Base-by-base conservation (phyloP, 2,797 vertebrate genomes). In the Sebastes trivittatus region DNA sequence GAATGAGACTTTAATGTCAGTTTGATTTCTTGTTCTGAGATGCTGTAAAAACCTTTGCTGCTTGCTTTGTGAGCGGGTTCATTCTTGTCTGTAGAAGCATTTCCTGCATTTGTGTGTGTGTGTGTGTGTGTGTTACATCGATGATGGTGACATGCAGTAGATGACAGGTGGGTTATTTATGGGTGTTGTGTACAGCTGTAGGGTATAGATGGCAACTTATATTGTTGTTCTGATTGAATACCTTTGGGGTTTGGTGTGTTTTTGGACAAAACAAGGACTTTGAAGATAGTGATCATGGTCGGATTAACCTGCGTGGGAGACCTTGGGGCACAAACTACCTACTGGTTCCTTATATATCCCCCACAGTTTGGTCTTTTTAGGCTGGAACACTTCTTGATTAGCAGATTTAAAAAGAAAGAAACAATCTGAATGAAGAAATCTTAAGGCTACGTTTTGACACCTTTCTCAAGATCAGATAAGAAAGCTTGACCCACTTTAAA, bases 11-110 rank as follows among this genome's bases (percentile, higher is more conserved):
- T 66, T 7, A 3, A 3, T 65, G 73, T 68, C 81, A 10, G 29
- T 77, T 52, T 70, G 68, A 74, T 72, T 78, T 42, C 75, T 78
- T 8, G 54, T 68, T 73, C 18, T 78, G 62, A 7, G 49, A 20
- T 32, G 76, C 73, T 3, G 72, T 78, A 63, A 71, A 54, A 49
- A 77, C 71, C 6, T 60, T 79, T 10, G 8, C 55, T 38, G 76
- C 73, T 78, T 38, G 76, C 73, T 74, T 13, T 54, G 13, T 59
- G 73, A 68, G 80, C 46, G 4, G 30, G 2, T 73, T 55, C 38
- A 14, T 60, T 20, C 8, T 20, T 0, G 18, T 56, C 63, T 46
- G 20, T 34, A 20, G 42, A 75, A 23, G 4, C 25, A 30, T 4
- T 67, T 72, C 73, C 67, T 32, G 73, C 73, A 2, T 27, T 27